Conservation (phyloP, 2,888 invertebrate genomes). For the Resseliella maxima region DNA sequence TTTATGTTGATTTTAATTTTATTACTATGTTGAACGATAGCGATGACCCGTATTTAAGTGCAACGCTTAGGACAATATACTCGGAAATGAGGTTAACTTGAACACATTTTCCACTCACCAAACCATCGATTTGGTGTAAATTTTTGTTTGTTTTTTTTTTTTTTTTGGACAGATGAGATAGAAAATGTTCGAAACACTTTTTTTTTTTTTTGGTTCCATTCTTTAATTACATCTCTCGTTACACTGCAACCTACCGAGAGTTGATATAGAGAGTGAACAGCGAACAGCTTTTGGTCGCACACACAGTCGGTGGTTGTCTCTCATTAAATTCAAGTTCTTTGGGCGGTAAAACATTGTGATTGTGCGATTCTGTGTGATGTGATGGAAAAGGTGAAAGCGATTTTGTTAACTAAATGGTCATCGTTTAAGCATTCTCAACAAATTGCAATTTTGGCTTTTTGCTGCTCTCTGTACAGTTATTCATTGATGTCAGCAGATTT, state of each 20-base stretch:
- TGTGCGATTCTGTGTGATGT: background rate
- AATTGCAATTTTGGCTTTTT: too few species aligned
- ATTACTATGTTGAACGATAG: background rate
- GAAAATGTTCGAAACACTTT: background rate
- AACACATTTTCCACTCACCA: background rate
- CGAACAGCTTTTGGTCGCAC: too few species aligned
- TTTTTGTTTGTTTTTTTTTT: too few species aligned
- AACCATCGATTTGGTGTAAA: background rate
- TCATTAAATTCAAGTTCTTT: too few species aligned
- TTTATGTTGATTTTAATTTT: constrained; percentile 15
- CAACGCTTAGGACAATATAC: background rate
- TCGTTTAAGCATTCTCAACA: too few species aligned
- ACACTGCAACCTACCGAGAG: too few species aligned
- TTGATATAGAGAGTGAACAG: too few species aligned
- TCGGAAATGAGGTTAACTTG: background rate
- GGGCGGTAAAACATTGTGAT: background rate
- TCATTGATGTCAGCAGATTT: too few species aligned
- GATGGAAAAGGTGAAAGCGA: background rate
- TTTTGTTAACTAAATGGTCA: background rate
- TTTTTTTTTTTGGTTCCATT: background rate
- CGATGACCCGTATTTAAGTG: background rate
- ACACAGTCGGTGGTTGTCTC: too few species aligned
- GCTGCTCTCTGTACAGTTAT: too few species aligned
- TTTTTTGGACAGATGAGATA: too few species aligned
- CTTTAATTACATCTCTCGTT: too few species aligned